These are phyloP conservation scores for Drosophila rufa DNA, from an alignment of 1,140 invertebrate species.

Conservation along the genomic window DNA sequence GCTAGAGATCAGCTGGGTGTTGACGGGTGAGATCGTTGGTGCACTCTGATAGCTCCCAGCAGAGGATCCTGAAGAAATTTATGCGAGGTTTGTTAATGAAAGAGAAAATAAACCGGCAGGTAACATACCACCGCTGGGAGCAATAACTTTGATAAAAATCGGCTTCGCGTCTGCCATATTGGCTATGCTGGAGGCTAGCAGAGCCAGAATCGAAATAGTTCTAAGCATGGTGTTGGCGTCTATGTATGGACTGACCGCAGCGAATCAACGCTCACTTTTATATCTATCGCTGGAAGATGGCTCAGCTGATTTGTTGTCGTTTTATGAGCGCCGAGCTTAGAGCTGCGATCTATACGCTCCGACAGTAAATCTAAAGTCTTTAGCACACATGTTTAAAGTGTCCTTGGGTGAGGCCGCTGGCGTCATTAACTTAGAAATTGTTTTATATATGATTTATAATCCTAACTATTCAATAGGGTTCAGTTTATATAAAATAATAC, in stretches of 20 bases:
- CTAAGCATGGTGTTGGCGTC: constrained; percentile 51
- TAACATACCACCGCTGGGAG: constrained; percentile 51
- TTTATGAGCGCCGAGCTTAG: constrained; percentile 50
- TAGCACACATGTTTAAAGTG: constrained; percentile 51
- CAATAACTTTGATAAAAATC: constrained; percentile 60
- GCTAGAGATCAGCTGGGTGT: constrained; percentile 55
- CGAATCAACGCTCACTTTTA: constrained; percentile 57
- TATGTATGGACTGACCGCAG: constrained; percentile 56
- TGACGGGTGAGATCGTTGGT: constrained; percentile 36
- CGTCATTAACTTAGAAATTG: neutral
- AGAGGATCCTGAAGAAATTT: constrained; percentile 34
- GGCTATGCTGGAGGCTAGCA: constrained; percentile 39
- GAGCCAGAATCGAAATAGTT: constrained; percentile 53
- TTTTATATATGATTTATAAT: no score
- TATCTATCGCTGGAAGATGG: constrained; percentile 47
- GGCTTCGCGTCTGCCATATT: constrained; percentile 53
- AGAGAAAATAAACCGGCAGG: neutral
- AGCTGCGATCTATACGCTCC: constrained; percentile 11
- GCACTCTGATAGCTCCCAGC: constrained; percentile 31
- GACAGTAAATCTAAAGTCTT: constrained; percentile 45
- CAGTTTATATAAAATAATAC: no score
- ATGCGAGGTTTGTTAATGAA: neutral
- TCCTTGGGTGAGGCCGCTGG: constrained; percentile 15
- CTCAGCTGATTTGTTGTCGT: constrained; percentile 41
- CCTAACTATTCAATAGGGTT: no score